Evolutionary conservation across 2,113 vertebrate genomes (phyloP).

Genomic region (Camelus dromedarius): DNA sequence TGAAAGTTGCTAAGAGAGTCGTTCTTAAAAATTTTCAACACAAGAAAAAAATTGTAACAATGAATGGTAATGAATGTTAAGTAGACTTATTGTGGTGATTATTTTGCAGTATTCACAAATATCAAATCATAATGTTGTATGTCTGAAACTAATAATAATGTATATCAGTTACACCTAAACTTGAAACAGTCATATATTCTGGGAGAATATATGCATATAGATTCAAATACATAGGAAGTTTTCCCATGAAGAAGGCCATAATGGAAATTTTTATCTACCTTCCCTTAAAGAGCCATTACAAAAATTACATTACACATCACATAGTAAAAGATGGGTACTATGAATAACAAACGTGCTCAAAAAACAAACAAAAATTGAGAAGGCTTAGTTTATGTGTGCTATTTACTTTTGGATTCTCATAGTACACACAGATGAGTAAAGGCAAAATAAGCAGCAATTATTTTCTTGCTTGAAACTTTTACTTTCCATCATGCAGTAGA

Average conservation of each 20-base stretch:
- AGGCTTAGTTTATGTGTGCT: background rate
- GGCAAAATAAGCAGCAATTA: background rate
- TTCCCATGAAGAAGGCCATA: background rate
- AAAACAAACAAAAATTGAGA: background rate
- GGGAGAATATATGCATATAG: background rate
- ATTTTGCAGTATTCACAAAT: background rate
- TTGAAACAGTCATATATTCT: background rate
- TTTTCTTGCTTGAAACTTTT: background rate
- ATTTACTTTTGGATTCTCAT: background rate
- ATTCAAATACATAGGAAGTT: background rate
- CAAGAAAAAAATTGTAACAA: background rate
- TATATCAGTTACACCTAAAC: background rate
- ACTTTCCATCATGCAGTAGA: background rate
- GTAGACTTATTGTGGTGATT: background rate
- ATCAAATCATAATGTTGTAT: background rate
- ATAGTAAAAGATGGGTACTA: background rate
- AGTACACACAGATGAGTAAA: background rate
- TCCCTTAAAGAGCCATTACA: background rate
- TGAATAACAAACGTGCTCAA: background rate
- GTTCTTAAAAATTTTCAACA: background rate
- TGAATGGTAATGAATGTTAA: background rate
- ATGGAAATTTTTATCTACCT: background rate
- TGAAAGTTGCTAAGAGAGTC: background rate
- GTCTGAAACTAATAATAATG: background rate
- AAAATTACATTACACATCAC: background rate